Evolutionary conservation across 2,888 invertebrate species (phyloP), one percentile per base, ranked within the genome.

Genomic region (Ptilodon capucinus): DNA sequence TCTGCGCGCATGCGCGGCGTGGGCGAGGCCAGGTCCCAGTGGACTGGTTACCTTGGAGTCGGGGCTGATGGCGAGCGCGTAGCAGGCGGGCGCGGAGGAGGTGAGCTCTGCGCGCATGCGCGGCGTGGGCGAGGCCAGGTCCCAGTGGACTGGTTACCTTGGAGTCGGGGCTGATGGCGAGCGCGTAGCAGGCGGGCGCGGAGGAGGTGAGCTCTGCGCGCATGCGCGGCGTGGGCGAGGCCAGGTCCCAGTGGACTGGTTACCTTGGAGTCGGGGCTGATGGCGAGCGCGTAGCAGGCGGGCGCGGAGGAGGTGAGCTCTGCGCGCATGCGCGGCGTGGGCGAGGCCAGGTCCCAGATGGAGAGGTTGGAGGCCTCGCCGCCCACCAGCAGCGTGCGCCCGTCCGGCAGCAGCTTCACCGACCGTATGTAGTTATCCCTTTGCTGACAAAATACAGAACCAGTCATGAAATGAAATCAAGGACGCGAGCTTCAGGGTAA

Each of bases 251-350:
- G 6, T 17, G 1, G 18, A 2, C n/a, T 1, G 4, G 0, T 48
- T 68, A 92, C 97, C 92, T 98, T 98, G 52, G 97, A 97, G 87
- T 99, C 99, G 0, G 98, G 98, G 68, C 97, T 97, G 69, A 99
- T 98, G 53, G 99, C 99, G 44, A 99, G 93, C 44, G 99, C 99
- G 84, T 99, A 99, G 88, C 99, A 99, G 0, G 99, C 99, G 18
- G 99, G 98, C 51, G 98, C 98, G 51, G 96, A 96, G 1, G 96
- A 96, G 17, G 96, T 96, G 45, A 96, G 86, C 79, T 98, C 98
- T 9, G 97, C 97, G 79, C 98, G 97, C 75, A 98, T 97, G 46
- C 97, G 92, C 48, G 98, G 98, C 63, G 97, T 97, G 34, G 97
- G 96, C 67, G 96, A 13, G 8, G 57, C 81, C 61, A 99, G 88